Base-by-base conservation (phyloP, 2,797 vertebrate species). In the Phoxinus dragarum region DNA sequence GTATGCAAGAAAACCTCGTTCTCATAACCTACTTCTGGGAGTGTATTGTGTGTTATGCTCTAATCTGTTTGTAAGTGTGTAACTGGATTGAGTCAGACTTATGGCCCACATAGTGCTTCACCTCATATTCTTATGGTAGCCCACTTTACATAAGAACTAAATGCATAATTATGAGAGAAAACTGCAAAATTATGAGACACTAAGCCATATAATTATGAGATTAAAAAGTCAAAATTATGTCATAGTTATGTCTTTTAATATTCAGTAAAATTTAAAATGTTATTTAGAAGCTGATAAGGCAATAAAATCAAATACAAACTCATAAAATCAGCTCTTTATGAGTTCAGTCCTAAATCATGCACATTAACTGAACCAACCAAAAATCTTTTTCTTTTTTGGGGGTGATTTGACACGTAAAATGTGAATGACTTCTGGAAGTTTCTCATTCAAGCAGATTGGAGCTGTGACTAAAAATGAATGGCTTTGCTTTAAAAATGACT, bases 1-100 rank as follows among this genome's bases (percentile, higher is more conserved):
- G 31, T 77, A 38, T 78, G 52, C 23, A 23, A 49, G 21, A 14
- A 0, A 64, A 66, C 40, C 74, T 40, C 23, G 52, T 36, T 76
- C 36, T 71, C 52, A 31, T 86, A 59, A 76, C 80, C 80, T 66
- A 78, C 76, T 86, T 67, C 19, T 17, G 0, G 19, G n/a, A 23
- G 47, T 68, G 49, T 81, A 42, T 76, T 69, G 44, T 67, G 27
- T 67, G 40, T 79, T 66, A n/a, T 66, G 61, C 52, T 59, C 3
- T 16, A 40, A 59, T 59, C 34, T 68, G 42, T 38, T 80, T 40
- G 27, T n/a, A 44, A 38, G 38, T 59, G 61, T 72, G 36, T 34
- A 6, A 76, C 74, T 40, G 11, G 49, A 40, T 61, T 61, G 34
- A 40, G 21, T 52, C 23, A 42, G 75, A 61, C 54, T 61, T 61